Evolutionary conservation across 2,797 vertebrate species (phyloP).

Genomic region (Enteromius viviparus): DNA sequence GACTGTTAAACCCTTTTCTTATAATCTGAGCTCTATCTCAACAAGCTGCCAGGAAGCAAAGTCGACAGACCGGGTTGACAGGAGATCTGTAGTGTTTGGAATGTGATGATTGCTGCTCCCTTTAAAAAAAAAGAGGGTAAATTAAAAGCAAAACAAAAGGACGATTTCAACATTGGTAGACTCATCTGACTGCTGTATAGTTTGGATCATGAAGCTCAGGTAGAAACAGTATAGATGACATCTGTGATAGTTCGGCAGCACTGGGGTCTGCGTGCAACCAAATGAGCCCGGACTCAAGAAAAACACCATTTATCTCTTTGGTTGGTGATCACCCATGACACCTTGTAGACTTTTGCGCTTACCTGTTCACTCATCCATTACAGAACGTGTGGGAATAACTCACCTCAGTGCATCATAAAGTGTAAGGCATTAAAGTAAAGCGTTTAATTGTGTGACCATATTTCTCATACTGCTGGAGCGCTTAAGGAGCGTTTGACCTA

Average conservation of each 20-base stretch:
- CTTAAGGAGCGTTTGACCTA: constrained; percentile 6
- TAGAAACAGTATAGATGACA: constrained; percentile 53
- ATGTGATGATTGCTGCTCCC: constrained; percentile 72
- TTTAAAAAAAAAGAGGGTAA: constrained; percentile 42
- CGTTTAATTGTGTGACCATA: constrained; percentile 10
- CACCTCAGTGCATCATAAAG: constrained; percentile 21
- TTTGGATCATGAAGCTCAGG: constrained; percentile 60
- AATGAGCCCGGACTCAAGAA: neutral
- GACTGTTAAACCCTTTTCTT: constrained; percentile 46
- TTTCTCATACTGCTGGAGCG: neutral
- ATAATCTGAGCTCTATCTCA: constrained; percentile 40
- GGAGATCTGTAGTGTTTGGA: constrained; percentile 64
- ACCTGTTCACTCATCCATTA: constrained; percentile 19
- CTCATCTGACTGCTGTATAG: constrained; percentile 67
- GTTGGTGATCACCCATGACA: constrained; percentile 32
- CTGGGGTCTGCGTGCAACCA: constrained; percentile 58
- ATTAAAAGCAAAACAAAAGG: constrained; percentile 51
- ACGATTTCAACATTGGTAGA: constrained; percentile 69
- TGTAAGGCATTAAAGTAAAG: constrained; percentile 22
- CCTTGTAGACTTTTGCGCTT: constrained; percentile 13
- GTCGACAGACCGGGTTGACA: constrained; percentile 65
- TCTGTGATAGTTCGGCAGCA: constrained; percentile 52
- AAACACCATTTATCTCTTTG: constrained; percentile 59
- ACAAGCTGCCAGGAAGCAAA: constrained; percentile 56
- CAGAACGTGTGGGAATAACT: constrained; percentile 24